Base-by-base conservation (phyloP, 2,888 invertebrate species). In the Oxyteleia sp. region DNA sequence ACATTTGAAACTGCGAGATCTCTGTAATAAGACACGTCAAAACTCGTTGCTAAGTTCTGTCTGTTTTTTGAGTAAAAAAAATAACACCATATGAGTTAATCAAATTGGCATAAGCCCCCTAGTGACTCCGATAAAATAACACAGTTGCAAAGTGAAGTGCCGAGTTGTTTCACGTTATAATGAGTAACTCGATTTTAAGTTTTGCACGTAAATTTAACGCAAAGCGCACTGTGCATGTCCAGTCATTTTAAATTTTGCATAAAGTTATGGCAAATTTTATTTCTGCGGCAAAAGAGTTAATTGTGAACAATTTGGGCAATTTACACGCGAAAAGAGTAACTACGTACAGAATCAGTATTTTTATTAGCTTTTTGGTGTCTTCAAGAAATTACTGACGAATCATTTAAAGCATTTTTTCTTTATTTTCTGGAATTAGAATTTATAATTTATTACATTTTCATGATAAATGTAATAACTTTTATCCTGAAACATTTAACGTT, bases 161-260 rank as follows among this genome's bases (percentile, higher is more conserved):
- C 43, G 51, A 78, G 69, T 78, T 78, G 63, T 69, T 69, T 55
- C 69, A 51, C 32, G 57, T 71, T 79, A 64, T 61, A 69, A 63
- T 79, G 47, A 71, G 51, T 80, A 80, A 80, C 55, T 72, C 51
- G 49, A 80, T 80, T 80, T 80, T 51, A 80, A 80, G 71, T 72
- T 80, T 80, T 43, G 64, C 35, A 32, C 71, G 47, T 63, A 51
- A 71, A 64, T 72, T 55, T 59, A 72, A 72, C 57, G 64, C 49
- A 57, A 47, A 64, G 59, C 57, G 57, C 79, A 64, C 51, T 43
- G 51, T 66, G 51, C 53, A 51, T 80, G 79, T 64, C 66, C 71
- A 57, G 55, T 64, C 63, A 71, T 79, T 79, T 72, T 57, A 59
- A 64, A 66, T 80, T 80, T 71, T 80, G 41, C 59, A 57, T 66